Conservation (phyloP, 2,113 vertebrate genomes). For the Xenopus borealis region DNA sequence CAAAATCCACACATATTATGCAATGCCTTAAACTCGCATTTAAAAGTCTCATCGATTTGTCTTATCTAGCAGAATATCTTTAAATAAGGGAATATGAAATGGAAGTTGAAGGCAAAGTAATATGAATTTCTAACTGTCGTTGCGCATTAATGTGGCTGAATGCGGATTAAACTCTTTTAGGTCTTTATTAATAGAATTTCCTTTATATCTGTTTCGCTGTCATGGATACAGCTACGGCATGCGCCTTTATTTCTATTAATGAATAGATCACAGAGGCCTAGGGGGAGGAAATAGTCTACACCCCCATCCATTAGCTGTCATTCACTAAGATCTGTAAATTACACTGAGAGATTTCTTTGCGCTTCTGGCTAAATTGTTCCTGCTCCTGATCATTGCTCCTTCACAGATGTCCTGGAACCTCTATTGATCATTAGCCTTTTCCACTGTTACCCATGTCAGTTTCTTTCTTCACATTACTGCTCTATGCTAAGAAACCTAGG, state of each 20-base stretch:
- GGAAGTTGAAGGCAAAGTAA: not conserved
- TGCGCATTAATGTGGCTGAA: not conserved
- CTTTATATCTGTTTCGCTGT: constrained; percentile 3
- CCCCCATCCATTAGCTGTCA: not conserved
- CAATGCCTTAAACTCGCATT: not conserved
- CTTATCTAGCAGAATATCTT: not conserved
- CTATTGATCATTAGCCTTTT: not conserved
- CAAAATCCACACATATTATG: not conserved
- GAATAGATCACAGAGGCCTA: constrained; percentile 3
- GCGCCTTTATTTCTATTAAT: not conserved
- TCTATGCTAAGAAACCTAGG: no score
- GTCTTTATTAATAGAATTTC: constrained; percentile 6
- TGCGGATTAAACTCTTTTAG: not conserved
- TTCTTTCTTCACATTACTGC: no score
- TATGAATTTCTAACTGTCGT: not conserved
- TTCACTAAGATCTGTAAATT: not conserved
- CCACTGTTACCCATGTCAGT: not conserved
- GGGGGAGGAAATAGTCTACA: constrained; percentile 3
- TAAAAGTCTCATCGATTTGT: not conserved
- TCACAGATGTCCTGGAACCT: not conserved
- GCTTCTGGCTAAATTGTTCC: not conserved
- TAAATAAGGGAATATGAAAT: not conserved
- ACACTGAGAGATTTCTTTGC: not conserved
- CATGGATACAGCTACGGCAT: constrained; percentile 1
- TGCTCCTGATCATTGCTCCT: not conserved